Conservation (phyloP, 2,113 vertebrate genomes). For the Myrmecophaga tridactyla region DNA sequence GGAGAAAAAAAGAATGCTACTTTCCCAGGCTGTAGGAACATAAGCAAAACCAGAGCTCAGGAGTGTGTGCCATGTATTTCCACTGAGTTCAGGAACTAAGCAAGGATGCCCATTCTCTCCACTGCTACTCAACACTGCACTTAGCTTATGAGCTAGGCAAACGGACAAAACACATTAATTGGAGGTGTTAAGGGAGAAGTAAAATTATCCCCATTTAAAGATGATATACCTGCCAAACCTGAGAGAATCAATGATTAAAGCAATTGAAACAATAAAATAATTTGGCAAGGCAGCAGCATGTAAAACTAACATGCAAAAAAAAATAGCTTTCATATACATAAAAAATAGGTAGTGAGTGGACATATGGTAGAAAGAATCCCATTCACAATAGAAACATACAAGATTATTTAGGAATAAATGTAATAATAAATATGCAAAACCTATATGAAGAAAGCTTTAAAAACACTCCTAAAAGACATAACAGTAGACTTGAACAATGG, state of each 20-base stretch:
- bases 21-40: background rate
- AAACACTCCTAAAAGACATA: background rate
- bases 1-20: background rate
- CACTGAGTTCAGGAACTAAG: background rate
- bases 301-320: no score
- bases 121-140: background rate
- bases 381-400: background rate
- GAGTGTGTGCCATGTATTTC: background rate
- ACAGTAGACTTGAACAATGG: background rate
- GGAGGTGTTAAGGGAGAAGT: background rate
- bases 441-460: background rate
- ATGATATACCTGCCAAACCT: background rate
- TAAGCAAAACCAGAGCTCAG: background rate
- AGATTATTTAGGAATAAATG: background rate
- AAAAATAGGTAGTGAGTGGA: background rate
- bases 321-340: background rate
- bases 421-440: background rate
- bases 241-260: no score
- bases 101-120: background rate
- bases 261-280: no score
- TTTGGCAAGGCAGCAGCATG: no score
- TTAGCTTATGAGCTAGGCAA: background rate
- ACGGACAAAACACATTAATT: background rate
- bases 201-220: background rate
- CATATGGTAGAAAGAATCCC: background rate